A percentile compares a stretch with the other conserved stretches of the same genome.
Conservation (phyloP, 2,113 vertebrate species). For the Chloropsis cyanopogon region DNA sequence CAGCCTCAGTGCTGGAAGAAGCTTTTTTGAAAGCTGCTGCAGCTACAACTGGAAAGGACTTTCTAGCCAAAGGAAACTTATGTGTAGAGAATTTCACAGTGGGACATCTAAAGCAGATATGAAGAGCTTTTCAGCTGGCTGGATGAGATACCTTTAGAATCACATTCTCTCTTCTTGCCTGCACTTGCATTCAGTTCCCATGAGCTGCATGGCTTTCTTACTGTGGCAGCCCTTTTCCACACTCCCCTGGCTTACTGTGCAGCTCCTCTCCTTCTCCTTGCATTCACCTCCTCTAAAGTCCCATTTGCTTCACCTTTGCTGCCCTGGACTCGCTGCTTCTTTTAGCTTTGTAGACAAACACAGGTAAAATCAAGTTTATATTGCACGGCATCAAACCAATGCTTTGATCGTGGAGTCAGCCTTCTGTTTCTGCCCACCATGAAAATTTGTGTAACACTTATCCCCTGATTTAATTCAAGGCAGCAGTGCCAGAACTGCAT, state of each 20-base stretch:
- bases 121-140: neutral
- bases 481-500: neutral
- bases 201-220: neutral
- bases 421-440: neutral
- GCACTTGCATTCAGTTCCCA: neutral
- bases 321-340: accelerated
- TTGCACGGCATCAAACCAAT: accelerated
- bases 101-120: neutral
- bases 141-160: neutral
- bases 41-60: neutral
- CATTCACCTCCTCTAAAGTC: neutral
- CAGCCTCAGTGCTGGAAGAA: neutral
- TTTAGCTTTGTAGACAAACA: neutral
- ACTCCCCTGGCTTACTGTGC: neutral
- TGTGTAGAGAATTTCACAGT: neutral
- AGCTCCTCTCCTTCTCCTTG: neutral
- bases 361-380: neutral
- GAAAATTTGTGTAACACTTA: neutral
- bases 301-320: neutral
- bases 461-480: neutral
- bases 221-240: accelerated
- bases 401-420: neutral
- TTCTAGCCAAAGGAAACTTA: neutral
- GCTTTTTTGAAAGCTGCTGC: neutral
- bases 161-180: neutral